These are phyloP conservation scores for Tokudaia tokunoshimensis DNA, from an alignment of 2,797 vertebrate genomes.

Conservation along the genomic window DNA sequence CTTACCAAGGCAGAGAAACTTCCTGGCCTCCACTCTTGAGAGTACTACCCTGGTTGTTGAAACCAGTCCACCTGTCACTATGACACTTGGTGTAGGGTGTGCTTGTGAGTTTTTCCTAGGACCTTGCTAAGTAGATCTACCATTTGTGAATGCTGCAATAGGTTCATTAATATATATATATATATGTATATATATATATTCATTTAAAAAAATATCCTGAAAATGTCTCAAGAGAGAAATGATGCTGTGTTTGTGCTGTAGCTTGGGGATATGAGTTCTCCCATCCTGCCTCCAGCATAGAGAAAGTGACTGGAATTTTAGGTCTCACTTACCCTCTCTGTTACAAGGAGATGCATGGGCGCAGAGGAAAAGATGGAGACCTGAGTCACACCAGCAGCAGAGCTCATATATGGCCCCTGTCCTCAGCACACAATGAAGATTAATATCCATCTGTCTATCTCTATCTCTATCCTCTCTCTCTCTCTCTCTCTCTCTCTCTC, in stretches of 20 bases:
- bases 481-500: neutral
- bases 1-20: neutral
- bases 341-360: neutral
- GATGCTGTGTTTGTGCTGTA: neutral
- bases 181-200: too few relatives aligned
- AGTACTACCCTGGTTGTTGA: neutral
- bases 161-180: neutral
- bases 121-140: neutral
- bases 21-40: neutral
- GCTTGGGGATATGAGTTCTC: neutral
- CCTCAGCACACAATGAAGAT: neutral
- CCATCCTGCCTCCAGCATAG: neutral
- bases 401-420: neutral
- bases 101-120: neutral
- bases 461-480: neutral
- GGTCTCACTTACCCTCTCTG: neutral
- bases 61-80: neutral
- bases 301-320: neutral
- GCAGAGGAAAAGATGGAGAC: neutral
- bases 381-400: fast-evolving
- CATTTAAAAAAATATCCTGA: neutral
- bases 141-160: neutral
- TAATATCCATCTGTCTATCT: neutral
- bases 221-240: neutral
- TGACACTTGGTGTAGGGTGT: too few relatives aligned